A percentile compares a stretch with the other conserved stretches of the same genome.
phyloP scores from a whole-genome alignment of 2,888 invertebrate species.

The Ichneumoninae sp. region DNA sequence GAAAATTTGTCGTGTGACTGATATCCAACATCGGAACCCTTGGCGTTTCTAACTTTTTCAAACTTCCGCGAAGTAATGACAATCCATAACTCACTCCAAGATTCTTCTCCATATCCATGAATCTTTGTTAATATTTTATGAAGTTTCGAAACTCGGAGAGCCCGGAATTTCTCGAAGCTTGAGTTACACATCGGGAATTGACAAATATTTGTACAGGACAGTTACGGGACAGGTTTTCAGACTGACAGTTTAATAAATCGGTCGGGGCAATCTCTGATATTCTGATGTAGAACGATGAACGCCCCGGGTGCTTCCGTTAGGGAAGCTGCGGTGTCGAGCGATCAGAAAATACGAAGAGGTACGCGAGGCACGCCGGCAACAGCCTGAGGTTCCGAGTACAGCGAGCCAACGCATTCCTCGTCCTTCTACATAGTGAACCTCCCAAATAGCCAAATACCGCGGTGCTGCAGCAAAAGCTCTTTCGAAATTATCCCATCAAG shows the following conservation, averaged over 20 bases:
- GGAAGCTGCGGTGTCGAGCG: background rate
- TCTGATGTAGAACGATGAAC: background rate
- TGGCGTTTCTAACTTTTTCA: background rate
- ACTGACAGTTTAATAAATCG: slow-evolving; percentile 1
- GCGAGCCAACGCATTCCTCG: slow-evolving; percentile 52
- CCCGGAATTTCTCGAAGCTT: background rate
- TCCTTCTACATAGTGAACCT: slow-evolving; percentile 43
- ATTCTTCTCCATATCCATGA: background rate
- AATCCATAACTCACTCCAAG: background rate
- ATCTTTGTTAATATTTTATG: slow-evolving; percentile 30
- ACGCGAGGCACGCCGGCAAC: slow-evolving; percentile 63
- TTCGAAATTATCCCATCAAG: background rate
- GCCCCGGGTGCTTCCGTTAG: background rate
- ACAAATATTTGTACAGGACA: background rate
- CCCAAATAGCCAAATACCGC: slow-evolving; percentile 48
- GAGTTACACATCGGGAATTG: background rate
- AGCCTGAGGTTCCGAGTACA: slow-evolving; percentile 51
- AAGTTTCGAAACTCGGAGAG: background rate
- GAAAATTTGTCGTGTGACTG: slow-evolving; percentile 4
- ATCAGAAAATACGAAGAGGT: slow-evolving; percentile 54
- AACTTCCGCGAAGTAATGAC: slow-evolving; percentile 31
- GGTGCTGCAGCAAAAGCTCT: background rate
- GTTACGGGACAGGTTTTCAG: background rate
- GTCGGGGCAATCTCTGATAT: background rate
- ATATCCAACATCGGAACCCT: background rate